Evolutionary conservation across 2,797 vertebrate genomes (phyloP), one percentile per base, ranked within the genome.

Genomic region (Schizothorax lantsangensis): DNA sequence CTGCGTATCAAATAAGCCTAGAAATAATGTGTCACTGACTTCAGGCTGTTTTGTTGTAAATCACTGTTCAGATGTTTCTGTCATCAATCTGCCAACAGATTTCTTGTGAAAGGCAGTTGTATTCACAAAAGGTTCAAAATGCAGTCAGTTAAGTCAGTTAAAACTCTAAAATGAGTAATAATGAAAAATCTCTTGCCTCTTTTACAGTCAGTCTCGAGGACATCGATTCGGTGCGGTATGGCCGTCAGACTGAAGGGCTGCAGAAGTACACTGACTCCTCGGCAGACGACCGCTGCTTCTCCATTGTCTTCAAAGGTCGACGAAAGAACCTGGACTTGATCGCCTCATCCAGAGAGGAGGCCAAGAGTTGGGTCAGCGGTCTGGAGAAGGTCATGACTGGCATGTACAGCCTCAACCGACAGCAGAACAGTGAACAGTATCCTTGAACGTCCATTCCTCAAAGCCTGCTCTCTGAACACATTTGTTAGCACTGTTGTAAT

Each of bases 341-440:
- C 19, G 97, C 98, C 0, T 62, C 52, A 0, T 94, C 91, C 0
- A 86, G 83, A 0, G 92, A 93, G 0, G 97, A 97, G 1, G 96
- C 96, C 7, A 92, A 92, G 84, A 95, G 93, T 87, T 99, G 98
- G 98, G 95, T 97, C 36, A 85, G 38, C 0, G 95, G 97, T 49
- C 94, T 99, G 66, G 91, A 93, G 43, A 99, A 99, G 94, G 89
- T 99, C 90, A 96, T 98, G 40, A 89, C 57, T 78, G 96, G 96
- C 87, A 94, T 95, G 54, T 92, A 88, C 68, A 94, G 95, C 90
- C 97, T 99, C 93, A 96, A 91, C 93, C 94, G 93, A 82, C 94
- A 94, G 81, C 95, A 98, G 92, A 97, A 97, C 91, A 95, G 96
- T 1, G 97, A 97, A 90, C 98, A 99, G 98, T 99, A 99, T 99